Conservation (phyloP, 2,888 invertebrate species). For the Schrankia costaestrigalis region DNA sequence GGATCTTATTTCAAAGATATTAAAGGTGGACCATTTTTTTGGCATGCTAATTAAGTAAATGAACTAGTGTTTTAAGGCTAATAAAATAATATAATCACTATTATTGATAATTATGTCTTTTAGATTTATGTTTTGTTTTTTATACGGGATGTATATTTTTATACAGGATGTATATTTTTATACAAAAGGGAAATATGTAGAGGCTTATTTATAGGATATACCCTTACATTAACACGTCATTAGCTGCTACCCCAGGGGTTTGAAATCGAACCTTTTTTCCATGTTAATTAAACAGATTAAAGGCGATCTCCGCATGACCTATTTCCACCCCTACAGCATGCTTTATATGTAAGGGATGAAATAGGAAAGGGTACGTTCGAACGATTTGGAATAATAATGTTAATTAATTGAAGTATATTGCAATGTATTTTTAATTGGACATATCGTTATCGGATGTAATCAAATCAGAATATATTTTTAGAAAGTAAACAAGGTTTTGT, state of each 20-base stretch:
- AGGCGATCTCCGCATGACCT: conserved; percentile 66
- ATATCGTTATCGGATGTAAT: conserved; percentile 8
- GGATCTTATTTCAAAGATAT: too few relatives aligned
- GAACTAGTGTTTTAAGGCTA: too few relatives aligned
- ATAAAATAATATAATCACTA: too few relatives aligned
- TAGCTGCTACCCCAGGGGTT: conserved; percentile 50
- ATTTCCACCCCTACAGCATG: conserved; percentile 62
- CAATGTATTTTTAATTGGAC: conserved; percentile 53
- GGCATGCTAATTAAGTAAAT: too few relatives aligned
- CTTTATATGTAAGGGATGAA: conserved; percentile 42
- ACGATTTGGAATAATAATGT: conserved; percentile 69
- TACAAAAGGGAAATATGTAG: too few relatives aligned
- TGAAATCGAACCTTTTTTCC: conserved; percentile 69
- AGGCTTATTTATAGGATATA: conserved; percentile 13
- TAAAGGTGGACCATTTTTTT: too few relatives aligned
- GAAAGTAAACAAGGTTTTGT: background rate
- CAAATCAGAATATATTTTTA: background rate
- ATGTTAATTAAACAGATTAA: conserved; percentile 77
- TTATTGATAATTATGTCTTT: too few relatives aligned
- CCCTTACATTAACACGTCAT: conserved; percentile 66
- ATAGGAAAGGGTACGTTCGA: conserved; percentile 42
- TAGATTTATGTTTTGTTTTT: too few relatives aligned
- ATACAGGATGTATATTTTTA: too few relatives aligned
- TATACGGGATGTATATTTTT: too few relatives aligned
- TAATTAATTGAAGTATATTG: conserved; percentile 72